Percentiles rank a stretch among this genome's conserved stretches.
Evolutionary conservation across 1,140 invertebrate genomes (phyloP).

Genomic region (Cydia fagiglandana): DNA sequence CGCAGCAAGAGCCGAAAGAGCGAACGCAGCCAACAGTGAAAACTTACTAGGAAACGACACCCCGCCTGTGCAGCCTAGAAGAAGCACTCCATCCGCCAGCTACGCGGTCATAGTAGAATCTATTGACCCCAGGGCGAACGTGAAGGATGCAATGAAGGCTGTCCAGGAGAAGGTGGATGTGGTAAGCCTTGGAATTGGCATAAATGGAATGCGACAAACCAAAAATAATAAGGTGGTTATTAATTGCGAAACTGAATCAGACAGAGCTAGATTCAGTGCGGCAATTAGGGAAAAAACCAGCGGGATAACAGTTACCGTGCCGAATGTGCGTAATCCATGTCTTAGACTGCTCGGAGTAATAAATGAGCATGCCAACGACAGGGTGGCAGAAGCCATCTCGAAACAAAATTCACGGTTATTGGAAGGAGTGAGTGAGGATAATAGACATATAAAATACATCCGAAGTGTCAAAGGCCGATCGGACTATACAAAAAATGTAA

Average conservation of each 20-base stretch:
- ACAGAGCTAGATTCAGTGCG: background rate
- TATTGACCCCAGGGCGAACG: background rate
- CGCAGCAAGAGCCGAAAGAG: background rate
- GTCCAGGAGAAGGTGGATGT: background rate
- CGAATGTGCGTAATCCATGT: background rate
- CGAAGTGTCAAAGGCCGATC: background rate
- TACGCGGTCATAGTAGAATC: background rate
- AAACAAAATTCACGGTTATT: background rate
- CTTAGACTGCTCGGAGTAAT: background rate
- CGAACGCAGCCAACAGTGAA: background rate
- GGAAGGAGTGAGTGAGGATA: background rate
- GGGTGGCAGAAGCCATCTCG: background rate
- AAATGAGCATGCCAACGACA: background rate
- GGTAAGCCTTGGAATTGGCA: background rate
- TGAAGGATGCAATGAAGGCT: background rate
- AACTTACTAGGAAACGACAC: too few species aligned
- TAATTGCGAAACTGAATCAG: background rate
- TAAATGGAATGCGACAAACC: background rate
- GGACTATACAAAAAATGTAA: slow-evolving; percentile 4
- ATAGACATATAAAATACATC: background rate
- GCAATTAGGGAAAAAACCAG: background rate
- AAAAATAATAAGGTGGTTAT: background rate
- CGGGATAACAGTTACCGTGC: background rate
- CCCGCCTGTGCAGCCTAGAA: background rate
- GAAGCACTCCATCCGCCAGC: background rate